Base-by-base conservation (phyloP, 2,888 invertebrate species). In the Busseola fusca region DNA sequence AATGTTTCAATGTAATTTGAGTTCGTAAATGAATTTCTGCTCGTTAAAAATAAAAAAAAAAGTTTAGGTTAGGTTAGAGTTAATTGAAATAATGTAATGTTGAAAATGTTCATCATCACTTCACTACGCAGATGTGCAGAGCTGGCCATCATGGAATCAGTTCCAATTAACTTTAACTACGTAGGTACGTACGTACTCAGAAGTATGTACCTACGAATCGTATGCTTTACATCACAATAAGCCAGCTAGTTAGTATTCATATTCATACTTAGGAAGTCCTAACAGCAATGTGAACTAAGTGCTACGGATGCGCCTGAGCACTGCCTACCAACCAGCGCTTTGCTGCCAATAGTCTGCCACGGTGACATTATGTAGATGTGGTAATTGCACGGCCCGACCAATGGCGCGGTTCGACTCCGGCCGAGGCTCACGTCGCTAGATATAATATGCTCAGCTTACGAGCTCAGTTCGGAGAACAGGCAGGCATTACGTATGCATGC, bases 401-500 rank as follows among this genome's bases (percentile, higher is more conserved):
- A 85, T 85, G 65, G 72, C 54, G 64, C 52, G 57, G 40, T n/a
- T 56, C 16, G 52, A 69, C 9, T 64, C 56, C 65, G 57, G 56
- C n/a, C 34, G 45, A 40, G 67, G 30, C 30, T 58, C 58, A 12
- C 63, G 58, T 34, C 69, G 3, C 40, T 37, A 34, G n/a, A 4
- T 16, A 34, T 7, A 34, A 52, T 12, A 42, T 42, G 25, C 9
- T 27, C 40, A 40, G 48, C 62, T 40, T 27, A 48, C 48, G 70
- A 59, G 71, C 54, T 50, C 56, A 48, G 25, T 82, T 78, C 82
- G 48, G 30, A 40, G 79, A 79, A 78, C 64, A 37, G 57, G 21
- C 64, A 59, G 18, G 12, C 72, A 66, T 72, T 72, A 65, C 16
- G 79, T 82, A 73, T 82, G 82, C 48, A 72, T 50, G 73, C 66